phyloP scores from a whole-genome alignment of 2,113 vertebrate species.

The Oenanthe oenanthe region DNA sequence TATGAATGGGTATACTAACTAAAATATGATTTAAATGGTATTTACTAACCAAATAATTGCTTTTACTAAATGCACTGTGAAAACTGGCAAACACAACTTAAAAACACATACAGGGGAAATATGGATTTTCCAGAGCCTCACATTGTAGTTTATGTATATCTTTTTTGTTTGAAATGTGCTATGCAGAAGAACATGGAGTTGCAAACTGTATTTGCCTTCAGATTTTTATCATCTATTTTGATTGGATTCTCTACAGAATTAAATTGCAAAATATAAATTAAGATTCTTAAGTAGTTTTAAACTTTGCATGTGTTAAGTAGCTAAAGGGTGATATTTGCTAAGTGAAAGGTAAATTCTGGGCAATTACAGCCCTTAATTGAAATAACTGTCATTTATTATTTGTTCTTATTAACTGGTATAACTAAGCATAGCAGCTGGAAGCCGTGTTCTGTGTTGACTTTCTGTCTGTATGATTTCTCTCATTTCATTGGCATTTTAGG shows the following conservation, averaged over 20 bases:
- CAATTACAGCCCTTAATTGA: background rate
- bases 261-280: slow-evolving; percentile 57
- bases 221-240: slow-evolving; percentile 44
- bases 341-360: slow-evolving; percentile 10
- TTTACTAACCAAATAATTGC: slow-evolving; percentile 77
- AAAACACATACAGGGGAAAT: slow-evolving; percentile 63
- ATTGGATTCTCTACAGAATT: slow-evolving; percentile 46
- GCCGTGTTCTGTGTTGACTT: background rate
- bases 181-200: slow-evolving; percentile 35
- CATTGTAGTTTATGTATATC: background rate
- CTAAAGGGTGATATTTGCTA: slow-evolving; percentile 4
- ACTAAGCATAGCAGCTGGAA: background rate
- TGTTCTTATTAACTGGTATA: background rate
- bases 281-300: background rate
- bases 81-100: slow-evolving; percentile 69
- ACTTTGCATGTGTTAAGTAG: slow-evolving; percentile 12
- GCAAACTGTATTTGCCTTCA: slow-evolving; percentile 36
- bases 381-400: background rate
- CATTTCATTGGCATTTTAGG: background rate
- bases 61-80: slow-evolving; percentile 72
- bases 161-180: slow-evolving; percentile 51
- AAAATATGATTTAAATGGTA: slow-evolving; percentile 74
- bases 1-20: slow-evolving; percentile 33
- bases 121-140: slow-evolving; percentile 65
- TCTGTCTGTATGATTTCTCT: background rate